Conservation (phyloP, 2,797 vertebrate species). For the Buceros bicornis region DNA sequence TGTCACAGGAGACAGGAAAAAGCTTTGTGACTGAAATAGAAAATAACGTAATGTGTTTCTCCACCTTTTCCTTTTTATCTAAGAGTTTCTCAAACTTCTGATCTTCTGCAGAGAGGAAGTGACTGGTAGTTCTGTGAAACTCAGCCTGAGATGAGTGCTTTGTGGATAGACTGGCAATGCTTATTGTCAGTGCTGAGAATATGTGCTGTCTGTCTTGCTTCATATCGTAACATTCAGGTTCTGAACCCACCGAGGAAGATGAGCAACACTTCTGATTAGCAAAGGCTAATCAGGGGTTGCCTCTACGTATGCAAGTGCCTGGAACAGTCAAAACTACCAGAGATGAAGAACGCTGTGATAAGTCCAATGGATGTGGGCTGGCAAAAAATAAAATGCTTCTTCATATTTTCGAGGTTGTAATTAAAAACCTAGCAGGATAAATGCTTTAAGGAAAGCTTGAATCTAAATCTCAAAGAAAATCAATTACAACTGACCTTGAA, state of each 20-base stretch:
- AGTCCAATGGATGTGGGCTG: not conserved
- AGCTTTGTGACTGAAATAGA: constrained; percentile 28
- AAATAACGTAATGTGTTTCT: not conserved
- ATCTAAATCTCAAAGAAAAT: constrained; percentile 14
- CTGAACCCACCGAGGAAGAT: not conserved
- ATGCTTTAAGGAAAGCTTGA: constrained; percentile 17
- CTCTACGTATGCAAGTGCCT: not conserved
- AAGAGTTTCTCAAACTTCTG: constrained; percentile 10
- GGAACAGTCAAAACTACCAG: not conserved
- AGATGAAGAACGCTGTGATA: not conserved
- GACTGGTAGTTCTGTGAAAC: not conserved
- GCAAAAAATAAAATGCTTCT: not conserved
- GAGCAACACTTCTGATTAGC: not conserved
- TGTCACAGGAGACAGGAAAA: constrained; percentile 8
- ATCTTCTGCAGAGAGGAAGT: not conserved
- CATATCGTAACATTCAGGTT: not conserved
- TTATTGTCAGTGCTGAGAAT: accelerated
- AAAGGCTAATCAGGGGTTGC: not conserved
- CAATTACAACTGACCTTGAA: constrained; percentile 41
- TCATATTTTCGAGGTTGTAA: not conserved
- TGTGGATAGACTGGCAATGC: not conserved
- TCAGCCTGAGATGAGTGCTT: not conserved
- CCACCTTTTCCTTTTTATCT: constrained; percentile 38
- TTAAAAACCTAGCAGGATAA: constrained; percentile 26
- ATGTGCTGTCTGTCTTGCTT: not conserved